phyloP scores from a whole-genome alignment of 2,888 invertebrate genomes.

The Protophormia terraenovae region DNA sequence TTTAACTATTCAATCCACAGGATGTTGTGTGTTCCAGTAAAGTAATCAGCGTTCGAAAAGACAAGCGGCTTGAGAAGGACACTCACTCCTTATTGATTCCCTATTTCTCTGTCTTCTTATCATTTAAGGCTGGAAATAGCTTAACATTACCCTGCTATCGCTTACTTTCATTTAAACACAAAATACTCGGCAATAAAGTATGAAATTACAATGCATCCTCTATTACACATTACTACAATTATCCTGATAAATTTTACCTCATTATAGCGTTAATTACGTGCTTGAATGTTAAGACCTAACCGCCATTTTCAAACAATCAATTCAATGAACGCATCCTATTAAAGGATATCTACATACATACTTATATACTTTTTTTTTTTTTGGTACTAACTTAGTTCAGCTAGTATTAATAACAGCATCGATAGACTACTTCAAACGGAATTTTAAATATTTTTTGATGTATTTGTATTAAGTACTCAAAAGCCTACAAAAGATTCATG shows the following conservation, averaged over 20 bases:
- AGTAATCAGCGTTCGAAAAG: slow-evolving; percentile 12
- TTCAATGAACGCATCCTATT: slow-evolving; percentile 27
- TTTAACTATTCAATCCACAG: slow-evolving; percentile 55
- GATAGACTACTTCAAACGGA: slow-evolving; percentile 61
- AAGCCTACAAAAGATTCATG: not conserved
- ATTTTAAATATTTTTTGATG: slow-evolving; percentile 62
- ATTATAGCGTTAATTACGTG: slow-evolving; percentile 68
- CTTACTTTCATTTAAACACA: not conserved
- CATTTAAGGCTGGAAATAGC: not conserved
- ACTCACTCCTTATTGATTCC: not conserved
- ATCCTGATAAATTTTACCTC: slow-evolving; percentile 20
- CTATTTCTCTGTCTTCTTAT: not conserved
- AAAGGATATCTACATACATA: not conserved
- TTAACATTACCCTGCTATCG: not conserved
- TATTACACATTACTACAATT: slow-evolving; percentile 4
- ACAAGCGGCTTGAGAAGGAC: slow-evolving; percentile 20
- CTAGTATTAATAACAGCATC: slow-evolving; percentile 5
- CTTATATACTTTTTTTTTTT: too few species aligned
- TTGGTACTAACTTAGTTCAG: not conserved
- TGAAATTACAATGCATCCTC: not conserved
- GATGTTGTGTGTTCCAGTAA: not conserved
- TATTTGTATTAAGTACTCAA: not conserved
- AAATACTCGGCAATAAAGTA: not conserved
- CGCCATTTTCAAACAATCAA: slow-evolving; percentile 14
- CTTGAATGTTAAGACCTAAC: slow-evolving; percentile 39